Evolutionary conservation across 2,113 vertebrate species (phyloP).

Genomic region (Pelmatolapia mariae): DNA sequence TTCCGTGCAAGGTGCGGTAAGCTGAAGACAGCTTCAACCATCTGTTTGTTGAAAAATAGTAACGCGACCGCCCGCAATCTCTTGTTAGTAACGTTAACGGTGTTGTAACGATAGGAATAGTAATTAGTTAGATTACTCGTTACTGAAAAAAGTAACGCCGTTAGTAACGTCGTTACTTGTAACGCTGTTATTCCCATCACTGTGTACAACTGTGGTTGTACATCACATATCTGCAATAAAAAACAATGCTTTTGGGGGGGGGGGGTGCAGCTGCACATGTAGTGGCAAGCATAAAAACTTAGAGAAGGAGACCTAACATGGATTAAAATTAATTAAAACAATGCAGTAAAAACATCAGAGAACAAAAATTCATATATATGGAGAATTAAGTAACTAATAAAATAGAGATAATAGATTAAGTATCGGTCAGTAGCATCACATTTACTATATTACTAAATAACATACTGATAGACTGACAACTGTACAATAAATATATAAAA

Average conservation of each 20-base stretch:
- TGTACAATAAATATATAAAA: not conserved
- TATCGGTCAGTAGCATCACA: not conserved
- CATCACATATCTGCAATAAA: accelerated
- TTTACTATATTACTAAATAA: not conserved
- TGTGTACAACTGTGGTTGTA: not conserved
- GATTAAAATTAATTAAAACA: accelerated
- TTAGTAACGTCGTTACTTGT: too few species aligned
- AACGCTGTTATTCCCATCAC: too few species aligned
- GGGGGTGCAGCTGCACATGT: not conserved
- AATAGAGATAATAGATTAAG: not conserved
- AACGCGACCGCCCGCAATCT: too few species aligned
- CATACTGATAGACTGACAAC: not conserved
- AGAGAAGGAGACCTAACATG: not conserved
- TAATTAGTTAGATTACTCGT: too few species aligned
- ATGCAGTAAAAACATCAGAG: not conserved
- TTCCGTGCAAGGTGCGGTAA: too few species aligned
- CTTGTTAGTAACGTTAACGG: too few species aligned
- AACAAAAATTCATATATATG: not conserved
- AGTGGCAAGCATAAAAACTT: not conserved
- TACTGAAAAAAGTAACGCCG: too few species aligned
- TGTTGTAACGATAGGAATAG: too few species aligned
- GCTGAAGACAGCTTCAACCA: too few species aligned
- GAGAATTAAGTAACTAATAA: not conserved
- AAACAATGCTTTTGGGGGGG: not conserved
- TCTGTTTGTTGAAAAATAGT: too few species aligned